Evolutionary conservation across 1,140 invertebrate genomes (phyloP), one percentile per base, ranked within the genome.

Genomic region (Drosophila subobscura): DNA sequence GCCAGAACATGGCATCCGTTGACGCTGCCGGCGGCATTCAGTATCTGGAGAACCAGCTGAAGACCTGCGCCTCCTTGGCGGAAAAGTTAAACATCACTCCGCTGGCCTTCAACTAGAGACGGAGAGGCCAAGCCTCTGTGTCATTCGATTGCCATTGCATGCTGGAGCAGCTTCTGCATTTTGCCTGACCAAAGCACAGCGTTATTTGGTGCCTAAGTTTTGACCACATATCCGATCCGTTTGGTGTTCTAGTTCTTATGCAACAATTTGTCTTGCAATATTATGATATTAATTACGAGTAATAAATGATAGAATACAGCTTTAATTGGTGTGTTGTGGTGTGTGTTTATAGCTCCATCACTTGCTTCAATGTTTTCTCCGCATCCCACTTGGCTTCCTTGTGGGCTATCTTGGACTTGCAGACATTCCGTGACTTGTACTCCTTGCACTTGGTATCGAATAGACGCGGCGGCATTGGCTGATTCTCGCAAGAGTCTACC

Each of bases 21-120:
- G 93, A 95, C 37, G 71, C 80, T 10, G 92, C 93, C 22, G 96
- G 96, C 6, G 97, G 97, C 0, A 95, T 98, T 41, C 85, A 92
- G 5, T 98, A 98, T 92, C 94, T 96, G 66, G 92, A 93, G 25
- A 96, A 95, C 88, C 96, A 97, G 90, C 92, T 97, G 0, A 93
- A 93, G 49, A 91, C 92, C 1, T 94, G 93, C 44, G 80, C 91
- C 41, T 71, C 90, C 0, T 86, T 95, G 51, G 93, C 95, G 0
- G 72, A 92, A 20, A 84, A 89, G n/a, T 91, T 95, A 22, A 93
- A 93, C 0, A 92, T 95, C 1, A 72, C 91, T 47, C 93, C 94
- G 1, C 90, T 95, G 80, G 89, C 92, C 55, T 91, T 91, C 47
- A 57, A 41, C 1, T 37, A 6, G n/a, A n/a, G 8, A 10, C 0